Evolutionary conservation across 2,888 invertebrate species (phyloP), one percentile per base, ranked within the genome.

Genomic region (Chironomus riparius): DNA sequence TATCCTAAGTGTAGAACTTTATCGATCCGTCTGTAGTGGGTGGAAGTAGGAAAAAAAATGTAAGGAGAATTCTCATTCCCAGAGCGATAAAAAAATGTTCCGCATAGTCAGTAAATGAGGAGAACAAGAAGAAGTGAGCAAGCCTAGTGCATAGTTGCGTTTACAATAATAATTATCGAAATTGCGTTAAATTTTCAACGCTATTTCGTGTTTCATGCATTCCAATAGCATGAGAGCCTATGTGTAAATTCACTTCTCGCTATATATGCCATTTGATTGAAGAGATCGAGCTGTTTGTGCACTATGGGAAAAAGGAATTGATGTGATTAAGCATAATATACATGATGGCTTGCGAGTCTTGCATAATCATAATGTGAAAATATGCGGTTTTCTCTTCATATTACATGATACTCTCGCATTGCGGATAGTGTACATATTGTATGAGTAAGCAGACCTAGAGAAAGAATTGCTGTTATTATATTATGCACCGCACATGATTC

Each of bases 351-450:
- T 72, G 62, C 18, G 38, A 22, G 48, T 72, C 62, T 72, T 61
- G 50, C 72, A 62, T 62, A 72, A 72, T 72, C 72, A 72, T 72
- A 72, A 72, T 72, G 62, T 72, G 72, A 72, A 62, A 72, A 72
- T 72, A 62, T 21, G 50, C 18, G 72, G 62, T 61, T 72, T 72
- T 13, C 21, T 47, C 47, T 56, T 15, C 15, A 18, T 6, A n/a
- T 50, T 50, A 38, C 38, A 38, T 38, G 38, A 38, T 38, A 15
- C 50, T 50, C 50, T 50, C 50, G 56, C 56, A 56, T 18, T 56
- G 56, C 56, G 56, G 56, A 56, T n/a, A 56, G 56, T 15, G 56
- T 15, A 18, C 15, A n/a, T 18, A 18, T n/a, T 56, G 7, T 15
- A 18, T 56, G 18, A 15, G 56, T 56, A 18, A 56, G 56, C 56